These are phyloP conservation scores for Cinara cedri DNA, from an alignment of 2,888 invertebrate genomes.

Conservation along the genomic window DNA sequence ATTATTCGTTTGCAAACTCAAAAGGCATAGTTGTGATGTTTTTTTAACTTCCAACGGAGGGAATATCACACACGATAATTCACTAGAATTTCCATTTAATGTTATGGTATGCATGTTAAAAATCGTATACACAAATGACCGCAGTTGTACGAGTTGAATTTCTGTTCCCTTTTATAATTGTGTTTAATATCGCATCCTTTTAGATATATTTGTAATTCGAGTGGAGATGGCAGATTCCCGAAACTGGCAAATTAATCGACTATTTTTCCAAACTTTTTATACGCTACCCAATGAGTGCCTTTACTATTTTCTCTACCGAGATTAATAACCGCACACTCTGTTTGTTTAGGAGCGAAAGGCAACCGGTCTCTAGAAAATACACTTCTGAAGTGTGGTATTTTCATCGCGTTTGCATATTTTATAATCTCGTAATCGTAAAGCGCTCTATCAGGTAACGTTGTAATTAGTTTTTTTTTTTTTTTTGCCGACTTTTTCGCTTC, in stretches of 20 bases:
- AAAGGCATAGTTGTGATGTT: no score
- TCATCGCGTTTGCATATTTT: no score
- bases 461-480: neutral
- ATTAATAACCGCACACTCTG: no score
- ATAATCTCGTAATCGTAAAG: no score
- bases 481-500: neutral
- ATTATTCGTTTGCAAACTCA: constrained; percentile 60
- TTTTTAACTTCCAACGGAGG: no score
- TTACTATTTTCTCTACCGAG: no score
- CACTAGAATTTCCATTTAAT: neutral
- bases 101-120: neutral
- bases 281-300: no score
- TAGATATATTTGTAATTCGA: constrained; percentile 3
- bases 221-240: constrained; percentile 61
- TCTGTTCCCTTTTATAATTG: neutral
- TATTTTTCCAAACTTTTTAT: constrained; percentile 5
- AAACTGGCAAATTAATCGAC: constrained; percentile 63
- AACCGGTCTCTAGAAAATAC: no score
- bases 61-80: no score
- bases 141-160: constrained; percentile 3
- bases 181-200: neutral
- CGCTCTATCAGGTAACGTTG: no score
- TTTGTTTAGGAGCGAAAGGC: no score
- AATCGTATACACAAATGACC: neutral
- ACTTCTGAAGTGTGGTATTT: no score